A percentile compares a stretch with the other conserved stretches of the same genome.
Conservation (phyloP, 2,888 invertebrate genomes). For the Drosophila merina region DNA sequence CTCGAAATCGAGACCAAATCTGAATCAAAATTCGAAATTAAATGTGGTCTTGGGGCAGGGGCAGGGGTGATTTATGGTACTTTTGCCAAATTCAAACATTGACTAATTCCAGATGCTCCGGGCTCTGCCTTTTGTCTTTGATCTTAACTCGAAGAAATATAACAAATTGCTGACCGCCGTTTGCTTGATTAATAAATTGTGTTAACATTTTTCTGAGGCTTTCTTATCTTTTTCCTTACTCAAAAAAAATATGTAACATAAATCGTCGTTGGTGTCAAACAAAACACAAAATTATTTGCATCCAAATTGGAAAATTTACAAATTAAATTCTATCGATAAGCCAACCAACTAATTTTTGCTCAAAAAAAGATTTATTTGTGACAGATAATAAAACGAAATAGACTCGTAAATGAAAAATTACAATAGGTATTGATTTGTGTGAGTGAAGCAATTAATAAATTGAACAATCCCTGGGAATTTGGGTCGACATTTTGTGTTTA, state of each 20-base stretch:
- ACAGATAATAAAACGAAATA: conserved; percentile 3
- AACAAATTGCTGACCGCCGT: conserved; percentile 26
- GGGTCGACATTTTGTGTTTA: not conserved
- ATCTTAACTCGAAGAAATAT: conserved; percentile 27
- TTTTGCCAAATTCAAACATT: conserved; percentile 70
- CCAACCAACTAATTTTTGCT: not conserved
- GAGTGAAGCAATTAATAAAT: not conserved
- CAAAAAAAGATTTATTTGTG: conserved; percentile 13
- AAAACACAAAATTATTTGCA: conserved; percentile 25
- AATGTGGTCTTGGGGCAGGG: conserved; percentile 11
- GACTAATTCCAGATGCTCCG: conserved; percentile 62
- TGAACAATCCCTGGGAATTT: not conserved
- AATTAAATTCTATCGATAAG: conserved; percentile 15
- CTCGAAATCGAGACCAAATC: not conserved
- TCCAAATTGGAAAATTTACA: conserved; percentile 29
- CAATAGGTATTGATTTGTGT: not conserved
- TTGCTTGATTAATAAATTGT: conserved; percentile 35
- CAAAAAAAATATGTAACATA: conserved; percentile 5
- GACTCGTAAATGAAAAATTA: not conserved
- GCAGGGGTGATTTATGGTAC: conserved; percentile 64
- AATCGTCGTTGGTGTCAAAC: conserved; percentile 11
- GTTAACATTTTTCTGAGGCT: conserved; percentile 6
- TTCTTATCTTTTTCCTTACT: conserved; percentile 9
- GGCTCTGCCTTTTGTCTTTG: conserved; percentile 16
- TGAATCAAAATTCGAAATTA: conserved; percentile 35